These are phyloP conservation scores for Theristicus caerulescens DNA, from an alignment of 2,113 vertebrate species.

Conservation along the genomic window DNA sequence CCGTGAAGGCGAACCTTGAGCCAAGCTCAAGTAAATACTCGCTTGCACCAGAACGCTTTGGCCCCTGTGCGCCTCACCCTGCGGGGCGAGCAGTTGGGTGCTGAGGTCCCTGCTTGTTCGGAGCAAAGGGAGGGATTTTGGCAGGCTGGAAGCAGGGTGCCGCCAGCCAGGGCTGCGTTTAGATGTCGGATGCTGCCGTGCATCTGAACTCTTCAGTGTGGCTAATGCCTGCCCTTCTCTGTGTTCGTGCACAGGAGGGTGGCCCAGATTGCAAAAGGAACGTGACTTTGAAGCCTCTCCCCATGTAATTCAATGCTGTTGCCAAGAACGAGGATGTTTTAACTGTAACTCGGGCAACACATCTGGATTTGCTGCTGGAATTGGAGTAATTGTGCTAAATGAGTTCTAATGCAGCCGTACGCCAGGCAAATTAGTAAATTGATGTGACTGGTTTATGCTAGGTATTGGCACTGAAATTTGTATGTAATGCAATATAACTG, in stretches of 20 bases:
- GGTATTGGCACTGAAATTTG: not conserved
- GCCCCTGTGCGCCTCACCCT: accelerated
- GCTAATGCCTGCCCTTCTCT: too few species aligned
- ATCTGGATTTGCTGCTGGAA: slow-evolving; percentile 11
- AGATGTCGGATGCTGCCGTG: not conserved
- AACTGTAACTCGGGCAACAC: not conserved
- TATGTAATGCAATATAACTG: not conserved
- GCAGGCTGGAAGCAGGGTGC: not conserved
- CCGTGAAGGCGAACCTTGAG: not conserved
- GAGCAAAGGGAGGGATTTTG: not conserved
- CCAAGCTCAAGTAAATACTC: not conserved
- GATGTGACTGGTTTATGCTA: not conserved
- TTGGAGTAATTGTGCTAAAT: not conserved
- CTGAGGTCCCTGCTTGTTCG: not conserved
- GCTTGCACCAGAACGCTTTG: not conserved
- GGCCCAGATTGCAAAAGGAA: not conserved
- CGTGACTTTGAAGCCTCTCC: not conserved
- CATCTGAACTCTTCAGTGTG: not conserved
- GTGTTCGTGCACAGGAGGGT: accelerated
- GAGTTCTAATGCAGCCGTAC: not conserved
- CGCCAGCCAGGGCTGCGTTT: not conserved
- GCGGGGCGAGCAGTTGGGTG: accelerated
- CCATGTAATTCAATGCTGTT: not conserved
- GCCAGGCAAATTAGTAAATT: not conserved
- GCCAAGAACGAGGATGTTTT: not conserved